Base-by-base conservation (phyloP, 2,797 vertebrate genomes). In the Spinus olivaceus region DNA sequence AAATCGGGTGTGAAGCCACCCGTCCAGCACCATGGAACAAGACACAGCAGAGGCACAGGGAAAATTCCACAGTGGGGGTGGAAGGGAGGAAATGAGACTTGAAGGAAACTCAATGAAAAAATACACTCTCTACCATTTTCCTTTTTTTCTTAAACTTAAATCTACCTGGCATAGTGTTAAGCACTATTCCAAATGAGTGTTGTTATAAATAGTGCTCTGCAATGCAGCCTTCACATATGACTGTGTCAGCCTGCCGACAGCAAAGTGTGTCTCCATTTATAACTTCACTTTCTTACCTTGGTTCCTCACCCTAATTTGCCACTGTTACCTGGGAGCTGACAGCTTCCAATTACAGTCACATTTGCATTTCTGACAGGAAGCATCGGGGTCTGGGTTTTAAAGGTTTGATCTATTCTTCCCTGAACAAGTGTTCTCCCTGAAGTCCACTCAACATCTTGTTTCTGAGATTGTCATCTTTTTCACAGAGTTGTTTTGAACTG, bases 161-260 rank as follows among this genome's bases (percentile, higher is more conserved):
- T 27, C 46, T 92, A 92, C 74, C 88, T 94, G 67, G 39, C 7
- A 7, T 32, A 76, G n/a, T 5, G 21, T 65, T 85, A 80, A 63
- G 49, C 39, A 24, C 49, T 85, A 42, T 77, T 89, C 72, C 41
- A 64, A 77, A 89, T n/a, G 24, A 70, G 10, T 39, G 49, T 44
- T 88, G 59, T 93, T 93, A 93, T 92, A 94, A 95, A 95, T 92
- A 92, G 86, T 37, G 44, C 71, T 91, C 84, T 89, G 88, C 56
- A 54, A 56, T 87, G 69, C 84, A 91, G 81, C 74, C 74, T 80
- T 94, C 72, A 77, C 57, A 39, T 81, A 69, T 8, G 63, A 74
- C 42, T 90, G 24, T 88, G 77, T 77, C 70, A 96, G 67, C 76
- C 67, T 67, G 78, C 74, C 37, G 92, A 91, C 53, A 49, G 91